A percentile compares a stretch with the other conserved stretches of the same genome.
Evolutionary conservation across 2,113 vertebrate species (phyloP).

Genomic region (Maccullochella peelii): DNA sequence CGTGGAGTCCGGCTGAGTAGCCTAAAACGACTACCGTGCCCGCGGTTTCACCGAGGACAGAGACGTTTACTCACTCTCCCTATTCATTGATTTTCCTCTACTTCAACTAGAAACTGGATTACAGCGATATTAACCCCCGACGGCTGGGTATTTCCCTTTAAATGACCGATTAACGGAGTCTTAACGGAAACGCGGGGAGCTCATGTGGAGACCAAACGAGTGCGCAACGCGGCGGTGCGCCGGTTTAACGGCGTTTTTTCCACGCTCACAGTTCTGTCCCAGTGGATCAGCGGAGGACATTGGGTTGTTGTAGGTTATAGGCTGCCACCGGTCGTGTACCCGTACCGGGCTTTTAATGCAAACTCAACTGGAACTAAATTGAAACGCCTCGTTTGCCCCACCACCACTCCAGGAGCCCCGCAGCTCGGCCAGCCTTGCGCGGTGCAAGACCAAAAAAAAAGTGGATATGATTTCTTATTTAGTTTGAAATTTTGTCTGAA

Average conservation of each 20-base stretch:
- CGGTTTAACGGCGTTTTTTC: constrained; percentile 60
- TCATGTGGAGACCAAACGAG: constrained; percentile 60
- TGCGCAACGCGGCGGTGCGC: constrained; percentile 67
- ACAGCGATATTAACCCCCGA: neutral
- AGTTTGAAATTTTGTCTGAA: constrained; percentile 14
- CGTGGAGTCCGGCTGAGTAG: constrained; percentile 37
- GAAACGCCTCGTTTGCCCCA: constrained; percentile 47
- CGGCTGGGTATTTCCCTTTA: constrained; percentile 19
- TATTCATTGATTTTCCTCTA: neutral
- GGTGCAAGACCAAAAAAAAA: constrained; percentile 35
- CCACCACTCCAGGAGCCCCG: constrained; percentile 33
- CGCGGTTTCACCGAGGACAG: constrained; percentile 11
- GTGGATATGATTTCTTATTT: constrained; percentile 68
- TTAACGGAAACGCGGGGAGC: constrained; percentile 35
- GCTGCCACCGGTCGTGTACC: constrained; percentile 31
- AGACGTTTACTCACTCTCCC: constrained; percentile 1
- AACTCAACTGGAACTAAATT: constrained; percentile 63
- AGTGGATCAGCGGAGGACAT: constrained; percentile 43
- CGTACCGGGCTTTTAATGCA: constrained; percentile 27
- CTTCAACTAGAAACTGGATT: constrained; percentile 17
- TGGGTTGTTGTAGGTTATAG: constrained; percentile 48
- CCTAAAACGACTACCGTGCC: constrained; percentile 9
- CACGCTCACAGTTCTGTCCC: constrained; percentile 30
- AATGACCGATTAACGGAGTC: constrained; percentile 38
- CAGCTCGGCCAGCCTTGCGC: constrained; percentile 8